Evolutionary conservation across 2,888 invertebrate genomes (phyloP), one percentile per base, ranked within the genome.

Genomic region (Helobdella robusta): DNA sequence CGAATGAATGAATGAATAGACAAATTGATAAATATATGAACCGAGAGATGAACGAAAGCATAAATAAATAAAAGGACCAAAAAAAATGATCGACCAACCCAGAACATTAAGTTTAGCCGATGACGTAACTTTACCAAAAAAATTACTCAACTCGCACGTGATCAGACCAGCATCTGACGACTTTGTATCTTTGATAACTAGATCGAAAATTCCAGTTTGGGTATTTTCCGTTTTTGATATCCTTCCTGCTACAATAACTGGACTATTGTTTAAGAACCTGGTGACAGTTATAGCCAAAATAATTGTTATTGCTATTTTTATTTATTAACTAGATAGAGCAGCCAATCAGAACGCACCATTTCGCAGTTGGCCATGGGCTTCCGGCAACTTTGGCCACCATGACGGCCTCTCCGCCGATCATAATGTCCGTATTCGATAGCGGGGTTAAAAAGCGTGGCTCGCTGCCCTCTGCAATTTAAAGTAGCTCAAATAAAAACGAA

Each of bases 81-180:
- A 11, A 40, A 11, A 11, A 11, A 40, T 15, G 11, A 11, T 15
- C 11, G 15, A 40, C 62, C 34, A n/a, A 62, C 62, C 62, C 2
- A 62, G 50, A 1, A 62, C n/a, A n/a, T 36, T 62, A 6, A 62
- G 30, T 35, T 62, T 28, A 1, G 62, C 62, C 0, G 23, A 62
- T 2, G 50, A 50, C 32, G 15, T 4, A 18, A 23, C 34, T n/a
- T 62, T 62, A 11, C 62, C 62, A n/a, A 25, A 30, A 20, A 34
- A 30, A n/a, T 62, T 62, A 50, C 46, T 62, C 32, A 62, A n/a
- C n/a, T 62, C 62, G 28, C 62, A 62, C 2, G 15, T 25, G 5
- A 62, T 35, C 1, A 34, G n/a, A 15, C 62, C 62, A 2, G 25
- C 25, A n/a, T 48, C 62, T 2, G 28, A 28, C 32, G 18, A 11